Evolutionary conservation across 2,888 invertebrate species (phyloP).

Genomic region (Drosophila formosana): DNA sequence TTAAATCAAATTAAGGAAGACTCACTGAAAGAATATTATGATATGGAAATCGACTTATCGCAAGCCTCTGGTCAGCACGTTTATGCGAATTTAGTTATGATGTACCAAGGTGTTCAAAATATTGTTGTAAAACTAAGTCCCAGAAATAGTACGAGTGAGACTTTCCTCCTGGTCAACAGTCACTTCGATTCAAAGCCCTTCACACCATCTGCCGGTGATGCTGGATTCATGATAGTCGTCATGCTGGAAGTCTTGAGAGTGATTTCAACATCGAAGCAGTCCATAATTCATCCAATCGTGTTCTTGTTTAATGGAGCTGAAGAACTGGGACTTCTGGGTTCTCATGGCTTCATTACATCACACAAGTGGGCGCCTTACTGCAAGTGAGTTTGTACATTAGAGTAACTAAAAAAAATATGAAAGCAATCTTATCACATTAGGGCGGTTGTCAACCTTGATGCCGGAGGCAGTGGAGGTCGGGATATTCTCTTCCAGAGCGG

Average conservation of each 20-base stretch:
- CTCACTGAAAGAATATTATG: slow-evolving; percentile 67
- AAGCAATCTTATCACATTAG: slow-evolving; percentile 59
- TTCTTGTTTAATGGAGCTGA: slow-evolving; percentile 90
- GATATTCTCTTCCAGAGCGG: slow-evolving; percentile 95
- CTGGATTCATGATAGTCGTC: slow-evolving; percentile 87
- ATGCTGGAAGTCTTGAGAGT: slow-evolving; percentile 87
- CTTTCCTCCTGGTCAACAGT: slow-evolving; percentile 88
- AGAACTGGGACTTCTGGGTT: slow-evolving; percentile 88
- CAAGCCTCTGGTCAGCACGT: slow-evolving; percentile 70
- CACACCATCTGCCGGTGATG: slow-evolving; percentile 87
- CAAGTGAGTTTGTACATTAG: not conserved
- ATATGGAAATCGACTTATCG: slow-evolving; percentile 80
- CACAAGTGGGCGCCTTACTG: slow-evolving; percentile 90
- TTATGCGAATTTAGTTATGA: slow-evolving; percentile 55
- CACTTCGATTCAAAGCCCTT: slow-evolving; percentile 96
- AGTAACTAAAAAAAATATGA: not conserved
- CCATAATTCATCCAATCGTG: slow-evolving; percentile 87
- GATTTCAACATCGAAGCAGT: slow-evolving; percentile 81
- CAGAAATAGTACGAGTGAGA: slow-evolving; percentile 57
- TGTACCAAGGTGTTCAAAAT: slow-evolving; percentile 82
- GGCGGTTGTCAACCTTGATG: slow-evolving; percentile 95
- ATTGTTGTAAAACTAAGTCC: slow-evolving; percentile 78
- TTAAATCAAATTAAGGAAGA: slow-evolving; percentile 62
- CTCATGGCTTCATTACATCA: slow-evolving; percentile 89
- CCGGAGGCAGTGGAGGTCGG: slow-evolving; percentile 95